Evolutionary conservation across 2,797 vertebrate genomes (phyloP).

Genomic region (Parauchenoglanis punctatus): DNA sequence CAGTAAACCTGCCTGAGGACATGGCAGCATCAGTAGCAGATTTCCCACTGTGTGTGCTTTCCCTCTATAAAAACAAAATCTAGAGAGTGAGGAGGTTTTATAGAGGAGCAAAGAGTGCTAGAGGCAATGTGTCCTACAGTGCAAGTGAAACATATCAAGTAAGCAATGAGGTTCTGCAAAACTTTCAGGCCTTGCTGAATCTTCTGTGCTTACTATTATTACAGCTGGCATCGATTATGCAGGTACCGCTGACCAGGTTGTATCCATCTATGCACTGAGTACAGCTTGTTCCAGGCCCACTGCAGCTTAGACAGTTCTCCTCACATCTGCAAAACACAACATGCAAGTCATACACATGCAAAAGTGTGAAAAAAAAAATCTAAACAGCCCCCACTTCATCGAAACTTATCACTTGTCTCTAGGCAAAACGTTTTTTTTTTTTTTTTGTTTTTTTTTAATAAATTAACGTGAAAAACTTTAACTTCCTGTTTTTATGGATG

Average conservation of each 20-base stretch:
- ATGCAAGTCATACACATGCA: slow-evolving; percentile 12
- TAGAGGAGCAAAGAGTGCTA: not conserved
- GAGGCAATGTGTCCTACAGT: not conserved
- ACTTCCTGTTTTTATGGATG: slow-evolving; percentile 25
- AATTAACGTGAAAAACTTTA: slow-evolving; percentile 3
- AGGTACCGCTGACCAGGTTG: slow-evolving; percentile 79
- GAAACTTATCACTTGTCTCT: not conserved
- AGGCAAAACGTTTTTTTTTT: not conserved
- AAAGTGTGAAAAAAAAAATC: not conserved
- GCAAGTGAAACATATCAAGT: not conserved
- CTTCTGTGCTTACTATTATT: slow-evolving; percentile 79
- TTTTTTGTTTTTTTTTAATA: not conserved
- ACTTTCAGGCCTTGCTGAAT: not conserved
- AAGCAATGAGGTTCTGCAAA: slow-evolving; percentile 1
- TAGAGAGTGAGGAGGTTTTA: not conserved
- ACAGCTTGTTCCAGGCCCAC: slow-evolving; percentile 80
- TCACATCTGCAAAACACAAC: slow-evolving; percentile 79
- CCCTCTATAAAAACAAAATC: not conserved
- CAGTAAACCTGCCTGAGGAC: not conserved
- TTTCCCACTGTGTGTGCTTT: not conserved
- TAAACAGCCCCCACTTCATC: not conserved
- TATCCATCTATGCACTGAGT: slow-evolving; percentile 81
- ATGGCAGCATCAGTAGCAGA: not conserved
- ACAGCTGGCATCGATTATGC: slow-evolving; percentile 84
- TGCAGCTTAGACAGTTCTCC: slow-evolving; percentile 83